Base-by-base conservation (phyloP, 2,797 vertebrate genomes). In the Acipenser oxyrinchus region DNA sequence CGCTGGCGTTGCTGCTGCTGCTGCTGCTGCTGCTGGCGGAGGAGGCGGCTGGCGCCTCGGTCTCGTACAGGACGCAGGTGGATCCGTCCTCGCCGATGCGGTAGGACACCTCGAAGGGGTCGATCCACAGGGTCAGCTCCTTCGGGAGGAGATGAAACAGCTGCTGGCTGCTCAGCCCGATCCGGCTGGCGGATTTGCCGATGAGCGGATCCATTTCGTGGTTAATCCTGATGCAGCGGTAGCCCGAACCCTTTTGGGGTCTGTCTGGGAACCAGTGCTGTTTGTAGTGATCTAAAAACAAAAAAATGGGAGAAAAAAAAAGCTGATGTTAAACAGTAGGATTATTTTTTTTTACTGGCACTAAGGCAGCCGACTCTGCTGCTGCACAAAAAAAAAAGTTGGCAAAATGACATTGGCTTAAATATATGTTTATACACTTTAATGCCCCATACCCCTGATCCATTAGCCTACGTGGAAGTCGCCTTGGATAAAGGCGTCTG, bases 191-290 rank as follows among this genome's bases (percentile, higher is more conserved):
- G 0, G 88, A 91, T 58, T 79, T 83, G 72, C 86, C 84, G 72
- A 94, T 86, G 12, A 94, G 77, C 13, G 92, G 92, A 79, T 94
- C 92, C 91, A 94, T 88, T 68, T 86, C 81, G 62, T 92, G 91
- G 77, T 93, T 94, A 78, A 94, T 93, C 9, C 92, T 84, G 72
- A 94, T 91, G 74, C 92, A 94, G 70, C 92, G 92, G 68, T 93
- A 94, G 1, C 89, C 92, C 0, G 92, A 94, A 55, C 92, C 92
- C 75, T 91, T 94, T 80, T 82, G 89, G 0, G 92, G 92, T 60
- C 87, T 84, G 68, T 93, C 90, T 0, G 91, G 92, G 75, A 93
- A 93, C 90, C 92, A 93, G 67, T 92, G 92, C 55, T 93, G 89
- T 55, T 77, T 86, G 79, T 93, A 93, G 77, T 91, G 90, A 70